Percentiles rank a stretch among this genome's conserved stretches.
Evolutionary conservation across 2,888 invertebrate genomes (phyloP).

Genomic region (Leucophora obtusa): DNA sequence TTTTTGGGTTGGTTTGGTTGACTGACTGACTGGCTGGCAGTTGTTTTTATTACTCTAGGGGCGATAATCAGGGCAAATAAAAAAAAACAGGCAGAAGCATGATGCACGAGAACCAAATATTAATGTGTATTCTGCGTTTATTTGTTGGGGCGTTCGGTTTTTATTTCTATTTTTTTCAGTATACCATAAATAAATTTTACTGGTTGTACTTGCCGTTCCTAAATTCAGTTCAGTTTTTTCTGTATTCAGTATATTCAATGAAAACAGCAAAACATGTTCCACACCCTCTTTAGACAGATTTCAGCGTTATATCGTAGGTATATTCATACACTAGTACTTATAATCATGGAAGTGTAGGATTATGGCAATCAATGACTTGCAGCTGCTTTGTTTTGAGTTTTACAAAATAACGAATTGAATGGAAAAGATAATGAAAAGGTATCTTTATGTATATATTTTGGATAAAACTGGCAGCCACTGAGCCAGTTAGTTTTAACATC

Average conservation of each 20-base stretch:
- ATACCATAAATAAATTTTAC: conserved; percentile 18
- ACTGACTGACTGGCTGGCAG: not conserved
- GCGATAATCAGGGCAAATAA: conserved; percentile 42
- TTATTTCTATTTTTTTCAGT: conserved; percentile 37
- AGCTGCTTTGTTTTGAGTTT: not conserved
- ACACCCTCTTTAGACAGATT: conserved; percentile 49
- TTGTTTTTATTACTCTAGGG: conserved; percentile 59
- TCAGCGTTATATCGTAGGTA: not conserved
- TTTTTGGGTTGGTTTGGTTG: not conserved
- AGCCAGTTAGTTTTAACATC: conserved; percentile 12
- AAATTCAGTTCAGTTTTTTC: conserved; percentile 20
- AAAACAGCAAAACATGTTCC: conserved; percentile 18
- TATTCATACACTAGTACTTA: not conserved
- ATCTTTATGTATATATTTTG: conserved; percentile 12
- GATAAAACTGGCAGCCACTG: not conserved
- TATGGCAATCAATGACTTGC: not conserved
- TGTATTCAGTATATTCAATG: too few species aligned
- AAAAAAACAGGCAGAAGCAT: conserved; percentile 27
- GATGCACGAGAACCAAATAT: conserved; percentile 26
- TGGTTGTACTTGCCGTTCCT: conserved; percentile 5
- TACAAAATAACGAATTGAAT: not conserved
- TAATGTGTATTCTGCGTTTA: conserved; percentile 43
- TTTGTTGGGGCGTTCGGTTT: conserved; percentile 58
- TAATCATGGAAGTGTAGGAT: not conserved
- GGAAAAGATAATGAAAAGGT: conserved; percentile 2